phyloP scores from a whole-genome alignment of 2,797 vertebrate species.

The Spinibarbus caldwelli region DNA sequence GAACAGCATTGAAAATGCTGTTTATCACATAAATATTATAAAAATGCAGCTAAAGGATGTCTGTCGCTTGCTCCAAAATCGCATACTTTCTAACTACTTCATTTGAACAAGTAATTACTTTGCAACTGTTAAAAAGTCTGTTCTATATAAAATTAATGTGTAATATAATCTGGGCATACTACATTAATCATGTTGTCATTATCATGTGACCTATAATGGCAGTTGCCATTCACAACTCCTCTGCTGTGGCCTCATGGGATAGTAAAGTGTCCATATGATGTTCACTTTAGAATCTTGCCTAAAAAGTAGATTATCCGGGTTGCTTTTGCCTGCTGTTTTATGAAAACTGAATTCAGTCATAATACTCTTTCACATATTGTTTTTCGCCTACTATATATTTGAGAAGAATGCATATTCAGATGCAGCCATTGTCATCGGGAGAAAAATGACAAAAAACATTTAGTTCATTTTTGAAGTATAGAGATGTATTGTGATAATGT shows the following conservation, averaged over 20 bases:
- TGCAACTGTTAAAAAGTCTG: neutral
- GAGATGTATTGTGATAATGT: neutral
- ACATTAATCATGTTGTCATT: neutral
- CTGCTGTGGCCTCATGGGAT: neutral
- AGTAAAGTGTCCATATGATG: neutral
- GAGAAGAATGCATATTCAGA: neutral
- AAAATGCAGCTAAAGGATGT: too few relatives aligned
- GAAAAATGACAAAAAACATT: neutral
- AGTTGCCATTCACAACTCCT: neutral
- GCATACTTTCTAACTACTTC: neutral
- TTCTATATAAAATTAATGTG: neutral
- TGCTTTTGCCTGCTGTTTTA: neutral
- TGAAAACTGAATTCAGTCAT: neutral
- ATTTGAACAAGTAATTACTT: neutral
- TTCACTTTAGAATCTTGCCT: neutral
- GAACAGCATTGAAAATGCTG: neutral
- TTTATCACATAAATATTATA: neutral
- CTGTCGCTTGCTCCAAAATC: neutral
- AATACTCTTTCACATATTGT: neutral
- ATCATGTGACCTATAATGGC: neutral
- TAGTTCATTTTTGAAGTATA: neutral
- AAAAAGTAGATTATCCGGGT: neutral
- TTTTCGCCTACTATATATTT: neutral
- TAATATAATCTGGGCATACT: neutral
- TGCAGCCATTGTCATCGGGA: neutral